These are phyloP conservation scores for Rhamphomyia laevipes DNA, from an alignment of 2,888 invertebrate genomes.

Conservation along the genomic window DNA sequence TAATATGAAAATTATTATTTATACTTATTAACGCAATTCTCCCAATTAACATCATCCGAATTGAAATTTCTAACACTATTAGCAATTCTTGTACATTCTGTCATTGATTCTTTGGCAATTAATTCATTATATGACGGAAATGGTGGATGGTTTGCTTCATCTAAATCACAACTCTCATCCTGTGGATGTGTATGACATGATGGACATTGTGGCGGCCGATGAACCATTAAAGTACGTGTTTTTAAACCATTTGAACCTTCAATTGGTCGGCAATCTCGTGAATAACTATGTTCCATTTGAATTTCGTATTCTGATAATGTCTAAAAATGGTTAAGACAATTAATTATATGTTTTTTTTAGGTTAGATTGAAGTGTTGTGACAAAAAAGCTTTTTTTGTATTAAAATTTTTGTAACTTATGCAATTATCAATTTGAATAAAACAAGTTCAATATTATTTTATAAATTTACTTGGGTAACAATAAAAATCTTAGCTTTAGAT, in stretches of 20 bases:
- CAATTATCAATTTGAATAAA: too few relatives aligned
- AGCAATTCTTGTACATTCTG: conserved; percentile 56
- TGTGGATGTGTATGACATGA: conserved; percentile 34
- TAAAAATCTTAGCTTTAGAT: too few relatives aligned
- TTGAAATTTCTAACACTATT: conserved; percentile 46
- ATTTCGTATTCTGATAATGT: background rate
- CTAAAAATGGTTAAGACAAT: too few relatives aligned
- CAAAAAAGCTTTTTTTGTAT: too few relatives aligned
- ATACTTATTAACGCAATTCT: conserved; percentile 52
- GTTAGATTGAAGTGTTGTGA: too few relatives aligned
- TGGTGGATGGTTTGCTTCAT: conserved; percentile 32
- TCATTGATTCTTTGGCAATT: conserved; percentile 53
- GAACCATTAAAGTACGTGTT: conserved; percentile 31
- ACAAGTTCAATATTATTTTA: too few relatives aligned
- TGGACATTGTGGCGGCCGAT: conserved; percentile 34
- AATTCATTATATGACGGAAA: conserved; percentile 46
- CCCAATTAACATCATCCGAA: conserved; percentile 51
- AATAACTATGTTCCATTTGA: conserved; percentile 58
- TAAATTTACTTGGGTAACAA: too few relatives aligned
- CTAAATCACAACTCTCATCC: conserved; percentile 39
- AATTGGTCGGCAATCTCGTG: conserved; percentile 45
- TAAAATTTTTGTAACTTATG: too few relatives aligned
- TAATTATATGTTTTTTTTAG: too few relatives aligned
- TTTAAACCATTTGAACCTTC: conserved; percentile 30
- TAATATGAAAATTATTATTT: background rate